phyloP scores from a whole-genome alignment of 2,797 vertebrate genomes.

The Mormyrus hasselquistii region DNA sequence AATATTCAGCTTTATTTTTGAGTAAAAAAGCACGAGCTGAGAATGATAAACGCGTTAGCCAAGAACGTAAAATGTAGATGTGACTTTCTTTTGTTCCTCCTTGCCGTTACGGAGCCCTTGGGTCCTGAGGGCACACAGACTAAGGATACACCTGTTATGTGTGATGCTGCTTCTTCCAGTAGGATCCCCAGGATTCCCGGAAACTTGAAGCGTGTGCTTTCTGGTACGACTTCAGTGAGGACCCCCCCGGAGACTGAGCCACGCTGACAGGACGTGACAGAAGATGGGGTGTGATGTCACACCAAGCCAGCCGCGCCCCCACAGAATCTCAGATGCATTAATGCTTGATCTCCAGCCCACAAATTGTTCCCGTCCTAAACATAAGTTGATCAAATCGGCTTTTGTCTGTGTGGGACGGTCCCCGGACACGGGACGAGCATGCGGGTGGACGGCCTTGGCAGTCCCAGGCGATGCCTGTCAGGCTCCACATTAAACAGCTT shows the following conservation, averaged over 20 bases:
- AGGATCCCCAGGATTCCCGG: background rate
- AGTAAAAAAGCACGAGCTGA: background rate
- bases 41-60: background rate
- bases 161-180: background rate
- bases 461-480: background rate
- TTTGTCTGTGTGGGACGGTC: background rate
- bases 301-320: background rate
- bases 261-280: background rate
- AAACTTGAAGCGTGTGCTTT: background rate
- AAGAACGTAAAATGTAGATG: background rate
- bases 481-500: background rate
- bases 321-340: background rate
- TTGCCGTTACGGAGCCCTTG: background rate
- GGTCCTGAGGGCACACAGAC: background rate
- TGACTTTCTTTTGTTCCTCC: background rate
- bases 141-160: background rate
- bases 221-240: background rate
- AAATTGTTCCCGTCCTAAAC: background rate
- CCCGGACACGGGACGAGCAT: background rate
- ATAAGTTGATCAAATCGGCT: background rate
- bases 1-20: background rate
- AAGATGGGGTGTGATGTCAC: background rate
- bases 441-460: background rate
- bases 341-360: background rate
- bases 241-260: background rate